Evolutionary conservation across 2,888 invertebrate species (phyloP).

Genomic region (Silvanus unidentatus): DNA sequence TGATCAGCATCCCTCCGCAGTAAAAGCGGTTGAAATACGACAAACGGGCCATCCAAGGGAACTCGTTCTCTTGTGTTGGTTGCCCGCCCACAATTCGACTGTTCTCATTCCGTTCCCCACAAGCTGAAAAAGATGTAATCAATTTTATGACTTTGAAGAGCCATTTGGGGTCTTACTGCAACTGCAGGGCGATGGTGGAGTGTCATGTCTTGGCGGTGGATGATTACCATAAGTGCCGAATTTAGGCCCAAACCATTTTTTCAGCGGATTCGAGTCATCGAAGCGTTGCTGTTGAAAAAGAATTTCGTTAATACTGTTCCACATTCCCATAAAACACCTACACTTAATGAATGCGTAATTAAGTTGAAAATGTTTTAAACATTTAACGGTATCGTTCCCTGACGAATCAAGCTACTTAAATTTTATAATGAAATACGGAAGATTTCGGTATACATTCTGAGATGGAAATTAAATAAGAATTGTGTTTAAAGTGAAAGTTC

Average conservation of each 20-base stretch:
- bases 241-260: slow-evolving; percentile 25
- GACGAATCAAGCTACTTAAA: no score
- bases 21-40: slow-evolving; percentile 85
- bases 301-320: background rate
- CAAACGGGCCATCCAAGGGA: slow-evolving; percentile 84
- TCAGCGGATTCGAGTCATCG: slow-evolving; percentile 3
- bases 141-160: background rate
- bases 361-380: background rate
- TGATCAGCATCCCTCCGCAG: slow-evolving; percentile 83
- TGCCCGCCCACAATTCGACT: slow-evolving; percentile 78
- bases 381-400: background rate
- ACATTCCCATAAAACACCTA: background rate
- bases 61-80: slow-evolving; percentile 70
- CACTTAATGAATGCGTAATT: background rate
- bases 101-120: slow-evolving; percentile 77
- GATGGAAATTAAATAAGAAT: no score
- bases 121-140: slow-evolving; percentile 52
- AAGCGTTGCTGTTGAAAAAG: background rate
- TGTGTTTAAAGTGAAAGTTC: no score
- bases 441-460: no score
- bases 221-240: slow-evolving; percentile 42
- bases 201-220: slow-evolving; percentile 56
- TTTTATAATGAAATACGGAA: no score
- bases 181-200: slow-evolving; percentile 53
- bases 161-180: slow-evolving; percentile 56